Conservation (phyloP, 1,140 invertebrate genomes). For the Pomacea maculata region DNA sequence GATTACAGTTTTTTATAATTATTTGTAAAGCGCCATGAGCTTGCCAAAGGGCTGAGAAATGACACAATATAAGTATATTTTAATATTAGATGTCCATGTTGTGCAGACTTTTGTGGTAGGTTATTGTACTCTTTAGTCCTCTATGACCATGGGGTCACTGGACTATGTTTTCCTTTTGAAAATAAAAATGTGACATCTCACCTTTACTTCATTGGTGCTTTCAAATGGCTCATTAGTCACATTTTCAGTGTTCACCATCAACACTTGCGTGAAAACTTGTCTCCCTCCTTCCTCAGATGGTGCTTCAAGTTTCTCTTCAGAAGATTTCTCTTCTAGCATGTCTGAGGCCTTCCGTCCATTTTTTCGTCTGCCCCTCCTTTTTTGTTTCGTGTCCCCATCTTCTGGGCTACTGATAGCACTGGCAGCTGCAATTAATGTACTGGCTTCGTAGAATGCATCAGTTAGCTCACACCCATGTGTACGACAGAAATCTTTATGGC, state of each 20-base stretch:
- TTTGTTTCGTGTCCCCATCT: conserved; percentile 10
- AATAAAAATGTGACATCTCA: conserved; percentile 43
- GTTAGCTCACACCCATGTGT: too few species aligned
- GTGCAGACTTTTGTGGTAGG: too few species aligned
- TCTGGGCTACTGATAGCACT: neutral
- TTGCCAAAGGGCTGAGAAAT: too few species aligned
- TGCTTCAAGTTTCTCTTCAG: conserved; percentile 18
- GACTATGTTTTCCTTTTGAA: too few species aligned
- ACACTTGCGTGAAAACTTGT: conserved; percentile 65
- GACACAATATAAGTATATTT: too few species aligned
- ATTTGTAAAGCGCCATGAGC: too few species aligned
- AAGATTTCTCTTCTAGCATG: conserved; percentile 18
- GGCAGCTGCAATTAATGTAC: neutral
- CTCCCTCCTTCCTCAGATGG: neutral
- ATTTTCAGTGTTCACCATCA: conserved; percentile 97
- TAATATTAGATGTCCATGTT: too few species aligned
- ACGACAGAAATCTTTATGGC: too few species aligned
- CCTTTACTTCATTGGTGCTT: conserved; percentile 94
- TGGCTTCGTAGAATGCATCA: neutral
- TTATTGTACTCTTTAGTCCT: too few species aligned
- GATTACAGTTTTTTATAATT: too few species aligned
- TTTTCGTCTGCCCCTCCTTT: conserved; percentile 24
- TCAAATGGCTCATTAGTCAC: conserved; percentile 88
- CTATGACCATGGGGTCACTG: too few species aligned
- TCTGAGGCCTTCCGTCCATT: conserved; percentile 18